Base-by-base conservation (phyloP, 2,888 invertebrate species). In the Junonia oenone region DNA sequence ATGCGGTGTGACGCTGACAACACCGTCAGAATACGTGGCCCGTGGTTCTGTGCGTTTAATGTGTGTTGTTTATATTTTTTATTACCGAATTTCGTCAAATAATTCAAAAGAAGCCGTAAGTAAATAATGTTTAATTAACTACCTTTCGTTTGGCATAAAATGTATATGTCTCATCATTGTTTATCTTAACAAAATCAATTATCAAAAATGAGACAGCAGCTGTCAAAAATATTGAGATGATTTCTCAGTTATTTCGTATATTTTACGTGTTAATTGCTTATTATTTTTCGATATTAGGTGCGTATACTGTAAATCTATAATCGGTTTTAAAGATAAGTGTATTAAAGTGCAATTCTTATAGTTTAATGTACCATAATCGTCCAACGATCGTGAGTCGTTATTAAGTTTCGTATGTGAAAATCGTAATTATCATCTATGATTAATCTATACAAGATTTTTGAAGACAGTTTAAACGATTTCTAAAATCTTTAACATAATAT, bases 1-100 rank as follows among this genome's bases (percentile, higher is more conserved):
- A 86, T 76, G 83, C 87, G 78, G 67, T 71, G 67, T 69, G 58
- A 61, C 48, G 59, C 76, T 89, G 89, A 82, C 89, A 89, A 86
- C 86, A 83, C 85, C 67, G 74, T 66, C 72, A 71, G 79, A 81
- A 90, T 90, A 90, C 90, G 90, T 90, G 90, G 90, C 90, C 87
- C 77, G 75, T 76, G 73, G 76, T 77, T 78, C 67, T 77, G 70
- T 74, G 81, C 72, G 76, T 71, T 75, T 76, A 71, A 68, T 75
- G 80, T 72, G 71, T 72, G 79, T 85, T 88, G 86, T 89, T 88
- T 87, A 85, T 85, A 83, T 86, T 86, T 84, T 87, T 84, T 77
- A 77, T 69, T 78, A 75, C 69, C 75, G 65, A 75, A 81, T 72
- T 83, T 80, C 76, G 69, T 63, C 63, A 70, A 65, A 70, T 78